Percentiles rank a stretch among this genome's conserved stretches.
Evolutionary conservation across 2,888 invertebrate species (phyloP).

Genomic region (Drosophila subsilvestris): DNA sequence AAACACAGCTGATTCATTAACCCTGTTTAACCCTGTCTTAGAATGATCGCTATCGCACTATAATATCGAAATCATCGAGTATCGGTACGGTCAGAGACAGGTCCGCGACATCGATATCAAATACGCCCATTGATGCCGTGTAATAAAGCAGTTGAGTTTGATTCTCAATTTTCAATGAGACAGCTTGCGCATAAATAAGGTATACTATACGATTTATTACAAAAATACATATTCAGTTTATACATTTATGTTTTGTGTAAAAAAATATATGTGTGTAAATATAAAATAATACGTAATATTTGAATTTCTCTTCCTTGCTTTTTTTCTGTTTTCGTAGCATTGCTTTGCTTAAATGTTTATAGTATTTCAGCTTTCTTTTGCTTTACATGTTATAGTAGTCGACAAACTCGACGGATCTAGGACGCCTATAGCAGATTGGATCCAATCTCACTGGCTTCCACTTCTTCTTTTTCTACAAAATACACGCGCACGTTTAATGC

Average conservation of each 20-base stretch:
- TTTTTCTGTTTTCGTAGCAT: slow-evolving; percentile 23
- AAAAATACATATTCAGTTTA: slow-evolving; percentile 69
- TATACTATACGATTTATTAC: slow-evolving; percentile 54
- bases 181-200: neutral
- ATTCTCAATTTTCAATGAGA: no score
- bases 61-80: no score
- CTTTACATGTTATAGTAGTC: slow-evolving; percentile 82
- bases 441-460: slow-evolving; percentile 84
- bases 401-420: slow-evolving; percentile 82
- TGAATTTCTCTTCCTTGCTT: slow-evolving; percentile 27
- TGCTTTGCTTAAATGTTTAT: slow-evolving; percentile 29
- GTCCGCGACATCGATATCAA: no score
- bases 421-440: slow-evolving; percentile 83
- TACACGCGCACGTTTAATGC: slow-evolving; percentile 63
- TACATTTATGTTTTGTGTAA: slow-evolving; percentile 70
- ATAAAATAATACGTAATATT: slow-evolving; percentile 66
- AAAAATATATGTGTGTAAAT: slow-evolving; percentile 63
- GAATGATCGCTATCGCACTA: no score
- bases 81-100: no score
- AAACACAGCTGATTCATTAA: no score
- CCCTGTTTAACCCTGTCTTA: no score
- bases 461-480: slow-evolving; percentile 81
- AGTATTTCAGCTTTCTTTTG: slow-evolving; percentile 20
- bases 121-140: no score
- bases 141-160: no score